Conservation (phyloP, 2,797 vertebrate genomes). For the Catostomus latipinnis region DNA sequence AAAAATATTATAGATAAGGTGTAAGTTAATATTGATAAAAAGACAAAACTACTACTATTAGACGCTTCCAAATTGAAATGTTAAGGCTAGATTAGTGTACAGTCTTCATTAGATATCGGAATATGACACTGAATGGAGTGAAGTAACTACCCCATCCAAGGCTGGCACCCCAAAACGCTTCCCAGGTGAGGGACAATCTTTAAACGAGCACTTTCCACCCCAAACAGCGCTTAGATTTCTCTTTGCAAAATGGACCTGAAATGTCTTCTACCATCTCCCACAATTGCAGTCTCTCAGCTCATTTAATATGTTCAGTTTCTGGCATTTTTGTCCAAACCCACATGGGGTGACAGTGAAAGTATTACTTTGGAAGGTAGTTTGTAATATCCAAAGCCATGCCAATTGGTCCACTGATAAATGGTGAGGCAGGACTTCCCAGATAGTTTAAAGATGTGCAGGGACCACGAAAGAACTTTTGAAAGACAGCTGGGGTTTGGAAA, state of each 20-base stretch:
- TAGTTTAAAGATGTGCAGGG: constrained; percentile 57
- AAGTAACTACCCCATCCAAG: constrained; percentile 45
- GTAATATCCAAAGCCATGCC: constrained; percentile 55
- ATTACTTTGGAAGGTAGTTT: constrained; percentile 51
- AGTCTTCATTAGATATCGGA: constrained; percentile 67
- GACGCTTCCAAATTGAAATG: constrained; percentile 52
- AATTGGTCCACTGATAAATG: constrained; percentile 63
- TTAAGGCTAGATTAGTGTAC: constrained; percentile 66
- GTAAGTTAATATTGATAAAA: constrained; percentile 53
- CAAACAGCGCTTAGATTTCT: constrained; percentile 62
- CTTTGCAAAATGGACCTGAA: constrained; percentile 47
- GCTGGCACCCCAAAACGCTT: constrained; percentile 75
- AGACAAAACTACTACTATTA: constrained; percentile 32
- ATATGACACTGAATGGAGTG: constrained; percentile 81
- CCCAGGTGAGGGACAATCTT: constrained; percentile 62
- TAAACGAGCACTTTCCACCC: constrained; percentile 71
- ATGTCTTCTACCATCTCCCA: constrained; percentile 48
- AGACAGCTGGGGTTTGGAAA: constrained; percentile 55
- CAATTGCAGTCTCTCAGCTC: constrained; percentile 23
- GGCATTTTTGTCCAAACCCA: constrained; percentile 40
- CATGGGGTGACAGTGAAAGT: constrained; percentile 39
- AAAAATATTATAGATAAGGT: constrained; percentile 49
- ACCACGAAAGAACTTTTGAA: constrained; percentile 44
- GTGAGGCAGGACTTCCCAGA: constrained; percentile 65
- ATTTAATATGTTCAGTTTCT: constrained; percentile 7